Base-by-base conservation (phyloP, 2,888 invertebrate genomes). In the Rhaphigaster nebulosa region DNA sequence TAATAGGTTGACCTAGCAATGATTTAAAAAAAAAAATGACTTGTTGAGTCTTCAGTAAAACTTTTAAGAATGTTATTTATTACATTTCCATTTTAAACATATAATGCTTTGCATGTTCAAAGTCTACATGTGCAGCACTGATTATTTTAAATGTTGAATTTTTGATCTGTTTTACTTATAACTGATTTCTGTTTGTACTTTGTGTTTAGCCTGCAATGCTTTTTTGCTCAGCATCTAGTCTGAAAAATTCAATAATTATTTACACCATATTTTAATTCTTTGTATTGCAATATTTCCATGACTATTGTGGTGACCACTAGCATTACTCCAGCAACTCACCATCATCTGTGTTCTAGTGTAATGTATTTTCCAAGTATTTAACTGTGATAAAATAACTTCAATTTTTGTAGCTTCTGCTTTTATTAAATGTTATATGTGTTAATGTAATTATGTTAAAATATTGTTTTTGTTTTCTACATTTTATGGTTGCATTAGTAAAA, bases 301-400 rank as follows among this genome's bases (percentile, higher is more conserved):
- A 84, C 84, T n/a, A 3, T 50, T 84, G 10, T 45, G 84, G 45
- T 84, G n/a, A 38, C 3, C n/a, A 38, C 29, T 45, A 0, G 8
- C n/a, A 26, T 84, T 45, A 84, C 13, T n/a, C 26, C 23, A 23
- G 45, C 80, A 41, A 12, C 38, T 84, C 84, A 45, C 84, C 45
- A n/a, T 45, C 38, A 45, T n/a, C 45, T 45, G n/a, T 84, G 26
- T n/a, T 50, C 5, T 84, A 45, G n/a, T n/a, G n/a, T 84, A 45
- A 45, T 84, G 84, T 84, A 45, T 65, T 60, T 60, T 18, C n/a
- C 45, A 60, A 60, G 41, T 60, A 88, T 88, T 60, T 41, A 88
- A 88, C 88, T 88, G 88, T 88, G 88, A 88, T 88, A 88, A 60
- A 88, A 38, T 88, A 26, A 60, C 41, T 88, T 88, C 65, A 65